Conservation (phyloP, 2,797 vertebrate genomes). For the Threskiornis aethiopicus region DNA sequence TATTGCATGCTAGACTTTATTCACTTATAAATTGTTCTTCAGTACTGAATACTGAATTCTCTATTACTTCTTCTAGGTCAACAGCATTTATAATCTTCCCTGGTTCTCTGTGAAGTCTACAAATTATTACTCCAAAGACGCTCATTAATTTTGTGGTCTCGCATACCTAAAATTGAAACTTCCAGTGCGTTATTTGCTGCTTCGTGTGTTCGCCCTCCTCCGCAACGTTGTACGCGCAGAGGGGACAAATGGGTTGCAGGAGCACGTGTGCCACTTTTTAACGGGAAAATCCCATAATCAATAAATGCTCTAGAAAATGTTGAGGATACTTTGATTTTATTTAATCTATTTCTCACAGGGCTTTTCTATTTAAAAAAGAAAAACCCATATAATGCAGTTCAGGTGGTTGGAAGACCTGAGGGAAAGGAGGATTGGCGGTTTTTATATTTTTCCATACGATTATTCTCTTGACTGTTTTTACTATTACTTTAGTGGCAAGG, state of each 20-base stretch:
- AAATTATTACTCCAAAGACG: not conserved
- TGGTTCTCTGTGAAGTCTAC: slow-evolving; percentile 21
- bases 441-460: not conserved
- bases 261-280: not conserved
- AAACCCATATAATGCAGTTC: not conserved
- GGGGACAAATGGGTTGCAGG: not conserved
- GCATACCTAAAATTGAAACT: not conserved
- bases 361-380: not conserved
- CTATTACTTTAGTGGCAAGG: not conserved
- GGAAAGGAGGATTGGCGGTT: not conserved
- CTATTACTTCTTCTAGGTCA: slow-evolving; percentile 42
- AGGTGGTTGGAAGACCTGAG: slow-evolving; percentile 28
- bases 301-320: not conserved
- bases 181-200: not conserved
- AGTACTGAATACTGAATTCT: slow-evolving; percentile 34
- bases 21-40: slow-evolving; percentile 39
- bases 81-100: slow-evolving; percentile 32
- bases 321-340: not conserved
- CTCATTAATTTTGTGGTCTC: slow-evolving; percentile 21
- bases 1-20: slow-evolving; percentile 8
- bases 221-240: fast-evolving
- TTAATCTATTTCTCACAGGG: not conserved
- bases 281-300: not conserved
- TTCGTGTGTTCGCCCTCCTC: not conserved
- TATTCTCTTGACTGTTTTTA: not conserved